phyloP scores from a whole-genome alignment of 1,140 invertebrate genomes.

The Bombus confusus region DNA sequence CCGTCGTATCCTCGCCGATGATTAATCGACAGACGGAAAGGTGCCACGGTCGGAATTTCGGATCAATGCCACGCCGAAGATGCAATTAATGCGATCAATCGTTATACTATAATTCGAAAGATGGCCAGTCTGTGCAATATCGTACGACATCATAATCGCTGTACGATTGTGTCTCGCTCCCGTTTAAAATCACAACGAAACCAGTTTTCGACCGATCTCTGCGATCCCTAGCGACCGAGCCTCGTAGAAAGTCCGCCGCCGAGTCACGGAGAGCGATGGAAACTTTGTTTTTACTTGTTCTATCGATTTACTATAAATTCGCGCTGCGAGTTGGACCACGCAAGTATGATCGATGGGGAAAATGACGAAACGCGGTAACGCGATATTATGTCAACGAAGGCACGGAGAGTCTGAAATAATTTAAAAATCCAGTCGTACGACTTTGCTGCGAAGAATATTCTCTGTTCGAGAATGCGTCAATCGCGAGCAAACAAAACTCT shows the following conservation, averaged over 20 bases:
- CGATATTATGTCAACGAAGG: background rate
- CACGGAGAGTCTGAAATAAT: background rate
- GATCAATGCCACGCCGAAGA: constrained; percentile 1
- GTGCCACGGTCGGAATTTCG: constrained; percentile 33
- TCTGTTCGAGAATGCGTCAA: background rate
- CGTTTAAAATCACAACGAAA: constrained; percentile 1
- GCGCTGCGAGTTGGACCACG: background rate
- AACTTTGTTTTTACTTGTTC: background rate
- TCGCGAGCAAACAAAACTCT: background rate
- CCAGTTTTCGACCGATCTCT: background rate
- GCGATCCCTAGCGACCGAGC: background rate
- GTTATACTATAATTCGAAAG: constrained; percentile 21
- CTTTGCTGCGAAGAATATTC: background rate
- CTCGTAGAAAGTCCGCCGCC: no score
- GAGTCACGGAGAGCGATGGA: background rate
- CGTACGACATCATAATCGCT: constrained; percentile 23
- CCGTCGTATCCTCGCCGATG: constrained; percentile 30
- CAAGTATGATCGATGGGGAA: background rate
- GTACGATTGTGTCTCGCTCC: background rate
- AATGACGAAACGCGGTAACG: background rate
- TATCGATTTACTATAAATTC: background rate
- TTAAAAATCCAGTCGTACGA: background rate
- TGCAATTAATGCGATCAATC: constrained; percentile 22
- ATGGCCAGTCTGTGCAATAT: no score
- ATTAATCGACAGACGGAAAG: constrained; percentile 58